These are phyloP conservation scores for Drosophila crucigera DNA, from an alignment of 2,888 invertebrate species.

Conservation along the genomic window DNA sequence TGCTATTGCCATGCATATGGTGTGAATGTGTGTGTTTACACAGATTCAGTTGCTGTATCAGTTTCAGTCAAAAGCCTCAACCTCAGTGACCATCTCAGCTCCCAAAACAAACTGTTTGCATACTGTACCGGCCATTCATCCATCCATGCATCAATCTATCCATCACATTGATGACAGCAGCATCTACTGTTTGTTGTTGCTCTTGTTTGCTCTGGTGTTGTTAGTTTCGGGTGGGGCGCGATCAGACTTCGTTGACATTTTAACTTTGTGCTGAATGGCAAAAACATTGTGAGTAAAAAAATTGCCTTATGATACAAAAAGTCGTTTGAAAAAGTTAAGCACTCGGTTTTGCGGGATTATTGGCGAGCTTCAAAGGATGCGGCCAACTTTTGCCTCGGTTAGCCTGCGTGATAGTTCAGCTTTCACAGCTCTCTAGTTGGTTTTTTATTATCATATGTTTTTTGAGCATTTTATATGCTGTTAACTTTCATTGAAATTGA, in stretches of 20 bases:
- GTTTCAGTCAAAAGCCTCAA: constrained; percentile 30
- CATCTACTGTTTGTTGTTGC: constrained; percentile 24
- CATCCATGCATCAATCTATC: constrained; percentile 40
- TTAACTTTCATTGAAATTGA: constrained; percentile 61
- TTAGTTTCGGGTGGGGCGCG: constrained; percentile 40
- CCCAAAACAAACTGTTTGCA: constrained; percentile 36
- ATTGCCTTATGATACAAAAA: constrained; percentile 39
- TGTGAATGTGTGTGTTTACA: constrained; percentile 23
- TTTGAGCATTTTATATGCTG: constrained; percentile 28
- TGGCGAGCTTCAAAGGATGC: constrained; percentile 73
- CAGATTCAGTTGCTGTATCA: constrained; percentile 34
- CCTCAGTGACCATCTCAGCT: constrained; percentile 37
- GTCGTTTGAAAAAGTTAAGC: constrained; percentile 68
- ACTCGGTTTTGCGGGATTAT: constrained; percentile 76
- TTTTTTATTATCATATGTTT: constrained; percentile 21
- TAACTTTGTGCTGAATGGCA: constrained; percentile 73
- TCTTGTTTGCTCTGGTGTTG: constrained; percentile 11
- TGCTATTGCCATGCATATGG: constrained; percentile 28
- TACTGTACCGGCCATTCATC: constrained; percentile 14
- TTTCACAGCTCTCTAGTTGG: constrained; percentile 41
- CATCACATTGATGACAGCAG: constrained; percentile 58
- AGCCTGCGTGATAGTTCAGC: constrained; percentile 47
- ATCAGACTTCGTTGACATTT: constrained; percentile 76
- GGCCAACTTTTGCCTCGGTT: constrained; percentile 43
- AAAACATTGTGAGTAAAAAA: constrained; percentile 52